Conservation (phyloP, 2,113 vertebrate species). For the Asarcornis scutulata region DNA sequence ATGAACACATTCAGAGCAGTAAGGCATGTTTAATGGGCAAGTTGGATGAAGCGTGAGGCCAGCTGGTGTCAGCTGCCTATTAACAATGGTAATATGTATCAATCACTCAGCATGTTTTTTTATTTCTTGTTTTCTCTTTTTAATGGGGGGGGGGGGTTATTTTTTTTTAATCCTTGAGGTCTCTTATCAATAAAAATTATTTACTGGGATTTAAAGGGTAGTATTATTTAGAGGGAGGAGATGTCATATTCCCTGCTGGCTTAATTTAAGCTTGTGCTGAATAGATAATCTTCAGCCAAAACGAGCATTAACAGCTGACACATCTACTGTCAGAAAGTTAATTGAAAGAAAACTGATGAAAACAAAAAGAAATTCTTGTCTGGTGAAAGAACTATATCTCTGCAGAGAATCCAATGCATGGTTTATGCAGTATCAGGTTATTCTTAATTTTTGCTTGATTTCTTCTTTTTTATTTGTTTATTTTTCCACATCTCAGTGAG, state of each 20-base stretch:
- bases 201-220: constrained; percentile 28
- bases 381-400: neutral
- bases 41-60: constrained; percentile 56
- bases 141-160: no score
- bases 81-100: constrained; percentile 47
- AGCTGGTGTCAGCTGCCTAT: constrained; percentile 64
- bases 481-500: neutral
- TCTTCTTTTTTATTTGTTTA: neutral
- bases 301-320: neutral
- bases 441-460: neutral
- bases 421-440: neutral
- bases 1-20: constrained; percentile 37
- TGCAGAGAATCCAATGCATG: neutral
- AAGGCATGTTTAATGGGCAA: constrained; percentile 53
- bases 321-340: neutral
- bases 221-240: neutral
- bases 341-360: neutral
- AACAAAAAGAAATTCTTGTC: neutral
- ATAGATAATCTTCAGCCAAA: constrained; percentile 19
- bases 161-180: constrained; percentile 22
- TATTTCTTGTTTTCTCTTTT: neutral
- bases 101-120: constrained; percentile 36
- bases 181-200: constrained; percentile 21
- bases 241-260: neutral
- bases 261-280: constrained; percentile 1